Conservation (phyloP, 2,888 invertebrate species). For the Nipponacmea schrenckii region DNA sequence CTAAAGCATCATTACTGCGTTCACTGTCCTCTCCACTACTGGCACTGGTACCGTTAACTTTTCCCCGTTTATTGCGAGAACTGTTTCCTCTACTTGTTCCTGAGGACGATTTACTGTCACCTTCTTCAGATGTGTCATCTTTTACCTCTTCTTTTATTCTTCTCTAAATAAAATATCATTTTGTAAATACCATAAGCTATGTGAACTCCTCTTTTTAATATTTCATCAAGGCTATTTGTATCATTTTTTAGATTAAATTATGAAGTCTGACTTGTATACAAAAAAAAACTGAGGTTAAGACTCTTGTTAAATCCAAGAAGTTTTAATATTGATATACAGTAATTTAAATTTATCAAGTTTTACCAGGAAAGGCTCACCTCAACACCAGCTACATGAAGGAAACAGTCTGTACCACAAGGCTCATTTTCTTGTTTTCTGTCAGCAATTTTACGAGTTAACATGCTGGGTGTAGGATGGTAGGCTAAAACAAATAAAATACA, state of each 20-base stretch:
- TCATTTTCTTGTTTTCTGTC: slow-evolving; percentile 86
- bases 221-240: too few relatives aligned
- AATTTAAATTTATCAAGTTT: too few relatives aligned
- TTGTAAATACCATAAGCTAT: too few relatives aligned
- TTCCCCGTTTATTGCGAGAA: slow-evolving; percentile 40
- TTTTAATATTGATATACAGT: too few relatives aligned
- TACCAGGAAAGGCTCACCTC: not conserved
- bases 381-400: slow-evolving; percentile 74
- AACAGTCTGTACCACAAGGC: slow-evolving; percentile 88
- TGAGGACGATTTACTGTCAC: slow-evolving; percentile 32
- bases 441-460: slow-evolving; percentile 86
- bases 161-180: too few relatives aligned
- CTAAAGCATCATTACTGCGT: slow-evolving; percentile 80
- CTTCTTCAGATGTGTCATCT: slow-evolving; percentile 20
- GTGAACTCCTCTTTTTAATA: too few relatives aligned
- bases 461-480: slow-evolving; percentile 90
- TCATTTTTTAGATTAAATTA: too few relatives aligned
- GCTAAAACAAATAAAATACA: slow-evolving; percentile 72
- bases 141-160: too few relatives aligned
- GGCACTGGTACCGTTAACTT: slow-evolving; percentile 73
- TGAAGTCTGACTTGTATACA: too few relatives aligned
- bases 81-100: slow-evolving; percentile 13
- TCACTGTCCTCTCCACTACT: slow-evolving; percentile 90
- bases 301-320: too few relatives aligned
- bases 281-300: too few relatives aligned